Conservation (phyloP, 1,140 invertebrate species). For the Chironomus tepperi region DNA sequence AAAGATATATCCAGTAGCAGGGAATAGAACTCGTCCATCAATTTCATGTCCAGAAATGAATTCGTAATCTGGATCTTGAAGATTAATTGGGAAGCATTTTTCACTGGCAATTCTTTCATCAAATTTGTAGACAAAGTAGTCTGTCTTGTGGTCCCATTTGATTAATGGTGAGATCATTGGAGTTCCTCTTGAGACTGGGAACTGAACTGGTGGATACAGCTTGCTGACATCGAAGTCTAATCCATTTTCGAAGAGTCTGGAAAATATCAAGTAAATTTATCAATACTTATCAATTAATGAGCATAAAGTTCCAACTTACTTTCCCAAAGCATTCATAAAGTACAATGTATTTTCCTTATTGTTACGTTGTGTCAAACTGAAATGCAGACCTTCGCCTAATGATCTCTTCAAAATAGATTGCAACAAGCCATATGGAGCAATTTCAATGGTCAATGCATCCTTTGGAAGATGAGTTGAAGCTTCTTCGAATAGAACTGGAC, state of each 20-base stretch:
- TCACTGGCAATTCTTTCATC: conserved; percentile 30
- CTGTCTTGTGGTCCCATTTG: conserved; percentile 53
- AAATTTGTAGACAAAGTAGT: conserved; percentile 36
- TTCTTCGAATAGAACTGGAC: conserved; percentile 63
- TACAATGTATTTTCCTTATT: conserved; percentile 53
- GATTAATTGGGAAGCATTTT: conserved; percentile 32
- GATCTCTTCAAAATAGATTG: conserved; percentile 46
- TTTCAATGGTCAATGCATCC: conserved; percentile 54
- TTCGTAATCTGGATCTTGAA: conserved; percentile 46
- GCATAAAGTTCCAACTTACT: conserved; percentile 46
- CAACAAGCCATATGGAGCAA: conserved; percentile 60
- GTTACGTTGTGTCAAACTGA: conserved; percentile 32
- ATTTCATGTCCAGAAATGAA: conserved; percentile 63
- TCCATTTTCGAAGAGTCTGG: conserved; percentile 51
- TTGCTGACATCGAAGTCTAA: conserved; percentile 44
- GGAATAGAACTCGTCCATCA: conserved; percentile 60
- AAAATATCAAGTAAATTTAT: conserved; percentile 37
- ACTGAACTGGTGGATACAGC: conserved; percentile 46
- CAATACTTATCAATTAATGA: too few relatives aligned
- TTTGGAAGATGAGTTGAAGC: conserved; percentile 53
- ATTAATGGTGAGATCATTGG: conserved; percentile 49
- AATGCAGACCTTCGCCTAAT: conserved; percentile 30
- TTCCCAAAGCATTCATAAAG: conserved; percentile 59
- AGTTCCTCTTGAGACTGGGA: conserved; percentile 52
- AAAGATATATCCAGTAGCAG: conserved; percentile 63